Evolutionary conservation across 2,797 vertebrate genomes (phyloP).

Genomic region (Oreochromis grahami): DNA sequence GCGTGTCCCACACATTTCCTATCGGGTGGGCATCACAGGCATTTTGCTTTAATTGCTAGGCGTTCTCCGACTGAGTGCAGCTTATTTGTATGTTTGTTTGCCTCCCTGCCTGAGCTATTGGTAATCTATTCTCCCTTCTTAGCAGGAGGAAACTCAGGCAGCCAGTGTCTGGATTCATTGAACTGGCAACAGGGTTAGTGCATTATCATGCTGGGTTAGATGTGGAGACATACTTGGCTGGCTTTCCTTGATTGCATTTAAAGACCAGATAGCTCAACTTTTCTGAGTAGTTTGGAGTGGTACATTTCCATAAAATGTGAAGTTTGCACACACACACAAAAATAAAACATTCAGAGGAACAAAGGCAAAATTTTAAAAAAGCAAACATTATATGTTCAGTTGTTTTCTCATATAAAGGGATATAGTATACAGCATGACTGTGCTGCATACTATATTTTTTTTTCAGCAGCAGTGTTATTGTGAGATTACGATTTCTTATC

Average conservation of each 20-base stretch:
- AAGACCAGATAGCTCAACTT: slow-evolving; percentile 60
- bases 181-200: slow-evolving; percentile 67
- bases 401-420: neutral
- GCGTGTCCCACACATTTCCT: slow-evolving; percentile 83
- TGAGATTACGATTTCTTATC: slow-evolving; percentile 53
- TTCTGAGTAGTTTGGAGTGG: slow-evolving; percentile 37
- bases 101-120: slow-evolving; percentile 73
- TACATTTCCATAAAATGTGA: slow-evolving; percentile 19
- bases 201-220: slow-evolving; percentile 73
- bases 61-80: slow-evolving; percentile 76
- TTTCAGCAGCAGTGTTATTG: slow-evolving; percentile 4
- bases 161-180: slow-evolving; percentile 74
- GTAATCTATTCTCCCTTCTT: slow-evolving; percentile 78
- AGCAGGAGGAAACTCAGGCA: slow-evolving; percentile 68
- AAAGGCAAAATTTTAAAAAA: rapidly evolving
- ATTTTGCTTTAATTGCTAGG: slow-evolving; percentile 85
- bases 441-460: neutral
- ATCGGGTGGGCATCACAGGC: slow-evolving; percentile 83
- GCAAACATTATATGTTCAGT: neutral
- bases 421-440: neutral
- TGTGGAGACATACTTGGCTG: slow-evolving; percentile 66
- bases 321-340: neutral
- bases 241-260: slow-evolving; percentile 64
- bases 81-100: slow-evolving; percentile 77
- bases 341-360: neutral